These are phyloP conservation scores for Phytoseiulus persimilis DNA, from an alignment of 2,888 invertebrate species.

Conservation along the genomic window DNA sequence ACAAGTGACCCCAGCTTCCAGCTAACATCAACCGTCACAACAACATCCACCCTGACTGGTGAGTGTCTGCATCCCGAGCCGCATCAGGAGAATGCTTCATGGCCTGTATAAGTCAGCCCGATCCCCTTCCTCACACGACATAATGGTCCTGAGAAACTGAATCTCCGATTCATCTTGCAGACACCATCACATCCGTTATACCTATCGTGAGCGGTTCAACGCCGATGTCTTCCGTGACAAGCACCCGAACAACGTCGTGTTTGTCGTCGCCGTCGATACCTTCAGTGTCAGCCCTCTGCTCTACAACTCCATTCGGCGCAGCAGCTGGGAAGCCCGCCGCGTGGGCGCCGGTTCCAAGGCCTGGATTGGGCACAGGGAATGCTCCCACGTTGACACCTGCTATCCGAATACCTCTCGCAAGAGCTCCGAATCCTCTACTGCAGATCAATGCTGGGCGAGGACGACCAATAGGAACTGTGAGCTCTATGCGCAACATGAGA, in stretches of 20 bases:
- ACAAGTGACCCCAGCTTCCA: background rate
- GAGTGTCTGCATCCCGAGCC: no score
- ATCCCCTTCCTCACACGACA: no score
- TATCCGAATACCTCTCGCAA: constrained; percentile 9
- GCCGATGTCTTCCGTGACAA: background rate
- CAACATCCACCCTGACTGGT: background rate
- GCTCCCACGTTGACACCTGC: constrained; percentile 6
- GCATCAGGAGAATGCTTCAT: no score
- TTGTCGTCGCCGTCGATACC: constrained; percentile 17
- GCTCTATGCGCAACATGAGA: constrained; percentile 27
- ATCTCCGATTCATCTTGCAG: background rate
- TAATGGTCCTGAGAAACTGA: no score
- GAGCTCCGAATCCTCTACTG: constrained; percentile 27
- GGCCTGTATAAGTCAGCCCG: no score
- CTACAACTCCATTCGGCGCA: background rate
- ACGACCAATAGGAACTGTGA: constrained; percentile 28
- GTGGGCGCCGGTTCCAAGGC: background rate
- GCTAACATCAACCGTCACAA: background rate
- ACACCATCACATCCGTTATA: constrained; percentile 18
- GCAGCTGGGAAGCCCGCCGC: background rate
- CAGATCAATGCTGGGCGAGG: constrained; percentile 12
- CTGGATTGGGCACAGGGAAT: background rate
- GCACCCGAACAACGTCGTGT: background rate
- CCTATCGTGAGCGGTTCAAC: constrained; percentile 9
- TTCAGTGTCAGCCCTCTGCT: background rate